phyloP scores from a whole-genome alignment of 2,113 vertebrate species.

The Regulus satrapa region DNA sequence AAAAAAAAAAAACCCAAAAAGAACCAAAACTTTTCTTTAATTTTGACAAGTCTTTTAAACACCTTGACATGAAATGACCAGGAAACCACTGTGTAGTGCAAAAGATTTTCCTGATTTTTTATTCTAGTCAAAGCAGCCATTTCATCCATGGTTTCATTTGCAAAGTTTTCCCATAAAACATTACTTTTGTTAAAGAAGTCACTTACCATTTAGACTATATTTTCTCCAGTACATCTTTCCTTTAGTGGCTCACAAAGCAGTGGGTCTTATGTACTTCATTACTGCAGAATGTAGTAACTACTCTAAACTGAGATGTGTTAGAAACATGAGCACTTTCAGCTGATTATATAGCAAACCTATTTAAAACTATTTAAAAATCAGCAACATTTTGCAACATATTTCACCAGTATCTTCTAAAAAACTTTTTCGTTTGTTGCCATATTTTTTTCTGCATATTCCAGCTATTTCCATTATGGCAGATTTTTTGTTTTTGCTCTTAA shows the following conservation, averaged over 20 bases:
- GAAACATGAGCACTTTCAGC: background rate
- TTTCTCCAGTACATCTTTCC: background rate
- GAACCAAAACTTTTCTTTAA: no score
- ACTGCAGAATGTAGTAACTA: background rate
- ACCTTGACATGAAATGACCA: background rate
- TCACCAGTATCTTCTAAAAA: background rate
- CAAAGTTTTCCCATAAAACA: background rate
- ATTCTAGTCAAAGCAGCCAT: background rate
- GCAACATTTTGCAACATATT: background rate
- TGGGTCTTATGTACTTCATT: background rate
- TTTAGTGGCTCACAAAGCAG: background rate
- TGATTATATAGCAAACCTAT: background rate
- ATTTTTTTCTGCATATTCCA: background rate
- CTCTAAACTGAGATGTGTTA: background rate
- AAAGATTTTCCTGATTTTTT: background rate
- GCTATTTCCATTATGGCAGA: background rate
- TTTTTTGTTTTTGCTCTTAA: background rate
- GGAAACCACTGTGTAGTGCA: background rate
- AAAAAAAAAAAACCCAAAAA: no score
- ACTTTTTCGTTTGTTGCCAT: background rate
- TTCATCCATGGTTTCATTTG: background rate
- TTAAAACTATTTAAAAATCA: background rate
- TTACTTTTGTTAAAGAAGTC: background rate
- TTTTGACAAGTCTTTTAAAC: background rate
- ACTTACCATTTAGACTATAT: background rate